phyloP scores from a whole-genome alignment of 2,113 vertebrate species.

The Sapajus apella region DNA sequence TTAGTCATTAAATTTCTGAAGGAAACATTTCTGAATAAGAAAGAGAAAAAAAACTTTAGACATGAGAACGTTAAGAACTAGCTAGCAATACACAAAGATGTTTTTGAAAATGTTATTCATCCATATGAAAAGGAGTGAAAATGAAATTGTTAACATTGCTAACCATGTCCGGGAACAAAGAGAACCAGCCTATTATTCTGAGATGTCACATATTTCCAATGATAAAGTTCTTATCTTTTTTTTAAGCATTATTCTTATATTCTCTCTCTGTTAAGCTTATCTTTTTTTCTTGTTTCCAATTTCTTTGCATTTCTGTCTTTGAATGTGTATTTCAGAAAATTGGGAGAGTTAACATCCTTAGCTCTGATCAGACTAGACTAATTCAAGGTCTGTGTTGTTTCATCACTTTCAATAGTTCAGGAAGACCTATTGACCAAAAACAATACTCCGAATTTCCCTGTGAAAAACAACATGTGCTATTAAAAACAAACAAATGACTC shows the following conservation, averaged over 20 bases:
- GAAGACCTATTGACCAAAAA: neutral
- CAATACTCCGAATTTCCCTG: neutral
- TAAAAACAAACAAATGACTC: neutral
- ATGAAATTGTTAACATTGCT: neutral
- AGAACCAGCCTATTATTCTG: neutral
- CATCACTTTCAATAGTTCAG: neutral
- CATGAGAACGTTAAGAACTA: neutral
- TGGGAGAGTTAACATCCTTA: neutral
- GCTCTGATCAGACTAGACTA: neutral
- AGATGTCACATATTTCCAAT: neutral
- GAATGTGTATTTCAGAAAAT: conserved; percentile 7
- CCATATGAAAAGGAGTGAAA: neutral
- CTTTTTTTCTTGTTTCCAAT: neutral
- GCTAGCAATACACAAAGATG: neutral
- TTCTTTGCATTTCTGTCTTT: neutral
- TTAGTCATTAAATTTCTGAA: neutral
- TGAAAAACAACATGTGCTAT: neutral
- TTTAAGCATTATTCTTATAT: neutral
- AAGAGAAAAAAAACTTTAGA: neutral
- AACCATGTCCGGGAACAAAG: neutral
- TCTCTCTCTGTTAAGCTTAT: neutral
- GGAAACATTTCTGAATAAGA: conserved; percentile 3
- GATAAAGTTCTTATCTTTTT: neutral
- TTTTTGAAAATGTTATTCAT: neutral
- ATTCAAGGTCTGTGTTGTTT: neutral